Evolutionary conservation across 2,888 invertebrate genomes (phyloP).

Genomic region (Erpobdella octoculata): DNA sequence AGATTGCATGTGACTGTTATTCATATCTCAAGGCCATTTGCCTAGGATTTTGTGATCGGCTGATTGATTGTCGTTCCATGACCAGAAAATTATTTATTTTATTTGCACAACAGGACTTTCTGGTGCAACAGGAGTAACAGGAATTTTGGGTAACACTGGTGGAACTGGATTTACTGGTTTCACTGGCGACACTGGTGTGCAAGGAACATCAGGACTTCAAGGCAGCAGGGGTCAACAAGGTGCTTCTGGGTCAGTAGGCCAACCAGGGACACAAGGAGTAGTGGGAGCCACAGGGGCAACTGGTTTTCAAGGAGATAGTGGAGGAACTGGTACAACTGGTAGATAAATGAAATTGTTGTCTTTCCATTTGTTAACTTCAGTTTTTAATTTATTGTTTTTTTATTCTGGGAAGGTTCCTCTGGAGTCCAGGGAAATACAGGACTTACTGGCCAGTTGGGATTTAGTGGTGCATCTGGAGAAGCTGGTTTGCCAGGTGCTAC

Average conservation of each 20-base stretch:
- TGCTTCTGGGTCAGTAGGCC: conserved; percentile 27
- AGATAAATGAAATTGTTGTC: background rate
- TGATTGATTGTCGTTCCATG: no score
- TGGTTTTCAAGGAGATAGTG: conserved; percentile 32
- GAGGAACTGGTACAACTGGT: conserved; percentile 26
- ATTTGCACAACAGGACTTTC: conserved; percentile 22
- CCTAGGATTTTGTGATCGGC: no score
- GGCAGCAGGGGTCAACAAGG: conserved; percentile 29
- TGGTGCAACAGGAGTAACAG: conserved; percentile 58
- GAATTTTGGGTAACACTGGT: conserved; percentile 37
- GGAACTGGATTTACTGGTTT: conserved; percentile 28
- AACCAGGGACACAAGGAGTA: conserved; percentile 15
- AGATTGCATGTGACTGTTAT: no score
- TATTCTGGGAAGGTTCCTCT: conserved; percentile 24
- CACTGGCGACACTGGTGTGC: background rate
- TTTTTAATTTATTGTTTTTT: background rate
- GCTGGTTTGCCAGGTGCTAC: conserved; percentile 24
- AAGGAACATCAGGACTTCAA: background rate
- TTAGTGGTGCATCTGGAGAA: conserved; percentile 27
- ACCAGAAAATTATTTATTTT: no score
- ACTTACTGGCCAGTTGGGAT: background rate
- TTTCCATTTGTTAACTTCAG: background rate
- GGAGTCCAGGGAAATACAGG: conserved; percentile 25
- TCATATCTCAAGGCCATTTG: no score
- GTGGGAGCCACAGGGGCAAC: background rate